Base-by-base conservation (phyloP, 2,113 vertebrate species). In the Solea senegalensis region DNA sequence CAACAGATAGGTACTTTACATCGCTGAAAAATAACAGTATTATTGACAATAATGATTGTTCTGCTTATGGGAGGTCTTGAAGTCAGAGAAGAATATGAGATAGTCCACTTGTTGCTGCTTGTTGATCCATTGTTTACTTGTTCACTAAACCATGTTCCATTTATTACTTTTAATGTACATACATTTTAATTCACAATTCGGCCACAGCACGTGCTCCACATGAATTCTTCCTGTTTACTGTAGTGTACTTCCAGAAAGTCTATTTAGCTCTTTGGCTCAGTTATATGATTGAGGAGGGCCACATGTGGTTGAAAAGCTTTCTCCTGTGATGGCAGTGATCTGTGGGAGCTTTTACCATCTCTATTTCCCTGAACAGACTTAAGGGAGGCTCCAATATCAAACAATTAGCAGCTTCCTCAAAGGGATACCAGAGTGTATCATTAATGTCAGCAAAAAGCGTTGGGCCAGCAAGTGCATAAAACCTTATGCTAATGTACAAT, bases 291-390 rank as follows among this genome's bases (percentile, higher is more conserved):
- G 21, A 60, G 50, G 40, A 72, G 51, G 44, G 69, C 67, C n/a
- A 43, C 15, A 28, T 57, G 73, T 49, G 73, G 65, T 59, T 44
- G 74, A 74, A 68, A 84, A 82, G 78, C 51, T 62, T 82, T 83
- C 49, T 69, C 34, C 46, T 48, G 56, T 83, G 78, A 85, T 71
- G 52, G 70, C 65, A 60, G 68, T 28, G 51, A 78, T 85, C 69
- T 84, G 68, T 83, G 63, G 87, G 67, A 87, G 90, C 88, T 88
- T 89, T 88, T 82, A 72, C 55, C 74, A 65, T 83, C 55, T 78
- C 52, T 59, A 49, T 71, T 91, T 88, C 85, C 86, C 78, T 84
- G 75, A 91, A 84, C 55, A 63, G 56, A 82, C 75, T 72, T 68
- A 59, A 76, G 70, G 43, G 65, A 83, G 71, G 75, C 68, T 85